These are phyloP conservation scores for Fistularia commersonii DNA, from an alignment of 2,797 vertebrate species.

Conservation along the genomic window DNA sequence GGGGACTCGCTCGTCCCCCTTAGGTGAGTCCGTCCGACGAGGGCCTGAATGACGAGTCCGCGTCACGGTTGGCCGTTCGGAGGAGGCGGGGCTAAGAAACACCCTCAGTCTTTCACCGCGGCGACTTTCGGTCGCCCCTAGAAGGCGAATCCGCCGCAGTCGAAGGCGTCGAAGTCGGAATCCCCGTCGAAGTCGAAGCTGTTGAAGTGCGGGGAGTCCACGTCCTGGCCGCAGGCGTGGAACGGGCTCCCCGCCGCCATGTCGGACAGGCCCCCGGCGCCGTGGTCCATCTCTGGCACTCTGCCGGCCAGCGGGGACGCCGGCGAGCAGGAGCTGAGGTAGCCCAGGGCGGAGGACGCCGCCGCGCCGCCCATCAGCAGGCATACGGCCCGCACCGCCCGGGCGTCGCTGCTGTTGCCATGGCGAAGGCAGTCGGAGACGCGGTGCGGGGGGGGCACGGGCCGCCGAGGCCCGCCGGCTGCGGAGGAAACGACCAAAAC, in stretches of 20 bases:
- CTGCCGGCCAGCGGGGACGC: conserved; percentile 48
- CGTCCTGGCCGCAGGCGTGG: conserved; percentile 72
- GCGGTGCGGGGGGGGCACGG: conserved; percentile 58
- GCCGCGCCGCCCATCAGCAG: conserved; percentile 82
- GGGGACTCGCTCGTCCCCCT: too few species aligned
- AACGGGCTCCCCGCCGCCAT: conserved; percentile 51
- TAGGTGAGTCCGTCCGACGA: too few species aligned
- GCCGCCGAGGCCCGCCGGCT: conserved; percentile 47
- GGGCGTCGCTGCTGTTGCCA: conserved; percentile 76
- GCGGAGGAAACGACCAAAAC: not conserved
- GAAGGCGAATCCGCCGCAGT: conserved; percentile 82
- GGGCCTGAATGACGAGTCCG: too few species aligned
- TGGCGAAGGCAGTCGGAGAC: conserved; percentile 80
- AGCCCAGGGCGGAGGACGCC: conserved; percentile 77
- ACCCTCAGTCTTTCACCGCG: too few species aligned
- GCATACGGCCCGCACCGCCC: conserved; percentile 78
- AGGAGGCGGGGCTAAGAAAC: not conserved
- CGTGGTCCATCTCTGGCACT: conserved; percentile 48
- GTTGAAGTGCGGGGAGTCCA: conserved; percentile 74
- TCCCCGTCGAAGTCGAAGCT: conserved; percentile 81
- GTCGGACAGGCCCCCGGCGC: conserved; percentile 60
- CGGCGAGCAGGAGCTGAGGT: conserved; percentile 75
- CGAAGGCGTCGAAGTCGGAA: conserved; percentile 81
- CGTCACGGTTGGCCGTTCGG: not conserved
- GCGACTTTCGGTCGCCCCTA: conserved; percentile 35